Conservation (phyloP, 2,888 invertebrate genomes). For the Proisotoma minuta region DNA sequence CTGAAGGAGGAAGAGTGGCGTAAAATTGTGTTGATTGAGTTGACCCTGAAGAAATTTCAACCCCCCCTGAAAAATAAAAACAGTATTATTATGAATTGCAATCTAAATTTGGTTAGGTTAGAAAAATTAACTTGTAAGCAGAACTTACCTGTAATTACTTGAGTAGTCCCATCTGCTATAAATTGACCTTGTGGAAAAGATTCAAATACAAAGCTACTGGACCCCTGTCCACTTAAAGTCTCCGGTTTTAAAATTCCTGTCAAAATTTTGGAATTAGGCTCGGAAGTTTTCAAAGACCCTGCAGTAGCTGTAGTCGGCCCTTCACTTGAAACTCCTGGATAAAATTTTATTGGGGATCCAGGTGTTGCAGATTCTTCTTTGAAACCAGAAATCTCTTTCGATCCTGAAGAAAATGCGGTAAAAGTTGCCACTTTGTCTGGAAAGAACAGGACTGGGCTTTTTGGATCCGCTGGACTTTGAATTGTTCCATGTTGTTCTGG, state of each 20-base stretch:
- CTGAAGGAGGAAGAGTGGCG: no score
- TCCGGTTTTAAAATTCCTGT: not conserved
- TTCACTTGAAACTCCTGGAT: not conserved
- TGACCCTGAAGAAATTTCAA: no score
- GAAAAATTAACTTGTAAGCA: no score
- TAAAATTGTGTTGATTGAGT: no score
- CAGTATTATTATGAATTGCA: no score
- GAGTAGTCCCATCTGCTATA: no score
- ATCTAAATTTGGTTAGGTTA: no score
- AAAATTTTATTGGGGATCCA: not conserved
- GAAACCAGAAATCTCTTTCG: not conserved
- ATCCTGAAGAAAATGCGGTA: no score
- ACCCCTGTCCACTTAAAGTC: not conserved
- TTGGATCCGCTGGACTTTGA: not conserved
- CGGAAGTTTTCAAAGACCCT: not conserved
- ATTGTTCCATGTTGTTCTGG: not conserved
- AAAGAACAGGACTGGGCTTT: not conserved
- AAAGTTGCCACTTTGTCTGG: no score
- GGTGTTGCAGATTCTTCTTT: not conserved
- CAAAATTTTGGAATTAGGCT: not conserved
- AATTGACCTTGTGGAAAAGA: not conserved
- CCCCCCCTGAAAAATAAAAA: no score
- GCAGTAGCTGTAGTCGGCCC: not conserved
- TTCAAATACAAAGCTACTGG: not conserved
- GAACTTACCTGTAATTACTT: no score